Conservation (phyloP, 2,113 vertebrate genomes). For the Rhea pennata region DNA sequence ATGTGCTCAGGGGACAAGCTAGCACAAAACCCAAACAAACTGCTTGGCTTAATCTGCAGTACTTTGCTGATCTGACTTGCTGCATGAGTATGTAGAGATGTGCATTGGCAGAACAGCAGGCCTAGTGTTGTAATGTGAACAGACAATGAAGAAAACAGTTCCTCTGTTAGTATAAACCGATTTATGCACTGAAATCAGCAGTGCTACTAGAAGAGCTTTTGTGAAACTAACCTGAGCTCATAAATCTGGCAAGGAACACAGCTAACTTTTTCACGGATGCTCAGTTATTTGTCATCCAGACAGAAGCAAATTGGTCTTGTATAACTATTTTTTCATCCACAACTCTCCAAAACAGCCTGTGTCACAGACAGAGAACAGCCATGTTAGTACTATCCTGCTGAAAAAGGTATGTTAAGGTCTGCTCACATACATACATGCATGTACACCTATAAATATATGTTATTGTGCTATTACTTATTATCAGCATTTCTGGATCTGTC, state of each 20-base stretch:
- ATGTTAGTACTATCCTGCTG: neutral
- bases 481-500: neutral
- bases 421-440: fast-evolving
- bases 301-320: neutral
- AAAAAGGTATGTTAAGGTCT: neutral
- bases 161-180: neutral
- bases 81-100: neutral
- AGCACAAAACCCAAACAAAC: neutral
- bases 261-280: neutral
- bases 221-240: neutral
- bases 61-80: neutral
- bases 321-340: neutral
- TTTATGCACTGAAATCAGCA: neutral
- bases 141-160: neutral
- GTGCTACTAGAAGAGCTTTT: neutral
- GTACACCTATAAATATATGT: neutral
- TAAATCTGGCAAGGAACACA: neutral
- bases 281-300: neutral
- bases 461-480: neutral
- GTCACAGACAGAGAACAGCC: neutral
- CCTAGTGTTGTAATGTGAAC: neutral
- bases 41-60: neutral
- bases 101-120: neutral
- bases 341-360: neutral
- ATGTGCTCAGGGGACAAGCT: neutral